Conservation (phyloP, 2,797 vertebrate species). For the Argya squamiceps region DNA sequence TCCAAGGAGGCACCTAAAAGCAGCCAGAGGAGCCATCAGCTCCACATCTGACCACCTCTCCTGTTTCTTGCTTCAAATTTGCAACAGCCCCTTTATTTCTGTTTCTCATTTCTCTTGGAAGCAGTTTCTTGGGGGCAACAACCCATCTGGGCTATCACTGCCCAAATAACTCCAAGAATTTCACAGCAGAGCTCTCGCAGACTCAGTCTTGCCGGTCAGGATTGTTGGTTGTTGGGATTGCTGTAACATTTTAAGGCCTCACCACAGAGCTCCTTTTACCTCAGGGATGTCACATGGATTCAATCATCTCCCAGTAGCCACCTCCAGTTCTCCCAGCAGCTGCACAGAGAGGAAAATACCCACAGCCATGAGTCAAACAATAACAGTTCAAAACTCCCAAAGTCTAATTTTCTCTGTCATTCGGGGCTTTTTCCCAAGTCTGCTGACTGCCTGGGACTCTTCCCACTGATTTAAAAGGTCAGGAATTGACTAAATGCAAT, state of each 20-base stretch:
- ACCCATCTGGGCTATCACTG: background rate
- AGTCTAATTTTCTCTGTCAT: background rate
- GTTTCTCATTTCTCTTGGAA: background rate
- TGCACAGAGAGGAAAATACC: constrained; percentile 43
- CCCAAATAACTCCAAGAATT: background rate
- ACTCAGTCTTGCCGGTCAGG: background rate
- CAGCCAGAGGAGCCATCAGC: background rate
- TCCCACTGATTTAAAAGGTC: constrained; percentile 5
- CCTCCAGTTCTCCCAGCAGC: constrained; percentile 63
- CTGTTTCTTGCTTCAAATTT: background rate
- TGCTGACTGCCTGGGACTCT: constrained; percentile 17
- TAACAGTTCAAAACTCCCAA: background rate
- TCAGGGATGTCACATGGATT: constrained; percentile 39
- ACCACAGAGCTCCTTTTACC: constrained; percentile 9
- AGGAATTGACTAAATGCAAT: background rate
- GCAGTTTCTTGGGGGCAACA: background rate
- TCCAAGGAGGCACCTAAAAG: background rate
- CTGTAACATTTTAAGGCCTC: background rate
- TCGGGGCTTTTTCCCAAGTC: constrained; percentile 19
- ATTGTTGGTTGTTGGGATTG: background rate
- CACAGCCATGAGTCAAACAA: constrained; percentile 26
- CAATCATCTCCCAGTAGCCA: constrained; percentile 50
- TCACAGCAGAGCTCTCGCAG: background rate
- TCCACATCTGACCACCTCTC: background rate
- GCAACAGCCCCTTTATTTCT: background rate